Evolutionary conservation across 1,140 invertebrate species (phyloP).

Genomic region (Hycleus cichorii): DNA sequence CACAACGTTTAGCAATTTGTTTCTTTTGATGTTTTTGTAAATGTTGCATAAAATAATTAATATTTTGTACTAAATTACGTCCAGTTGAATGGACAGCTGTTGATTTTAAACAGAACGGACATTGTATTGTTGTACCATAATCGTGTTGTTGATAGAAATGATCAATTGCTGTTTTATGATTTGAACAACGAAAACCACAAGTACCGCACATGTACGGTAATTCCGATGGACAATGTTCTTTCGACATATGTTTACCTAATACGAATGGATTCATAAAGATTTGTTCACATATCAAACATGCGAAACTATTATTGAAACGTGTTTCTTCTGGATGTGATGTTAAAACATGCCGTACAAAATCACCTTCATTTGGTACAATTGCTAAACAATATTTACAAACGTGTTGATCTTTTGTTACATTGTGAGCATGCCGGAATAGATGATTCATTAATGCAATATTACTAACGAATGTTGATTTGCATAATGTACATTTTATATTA

Average conservation of each 20-base stretch:
- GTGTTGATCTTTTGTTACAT: slow-evolving; percentile 37
- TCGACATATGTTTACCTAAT: slow-evolving; percentile 67
- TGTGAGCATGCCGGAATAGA: slow-evolving; percentile 57
- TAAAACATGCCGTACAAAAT: slow-evolving; percentile 47
- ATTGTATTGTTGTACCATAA: slow-evolving; percentile 54
- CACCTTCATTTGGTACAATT: slow-evolving; percentile 44
- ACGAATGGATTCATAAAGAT: slow-evolving; percentile 53
- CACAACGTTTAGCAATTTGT: slow-evolving; percentile 54
- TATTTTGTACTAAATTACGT: slow-evolving; percentile 44
- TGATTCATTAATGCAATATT: slow-evolving; percentile 63
- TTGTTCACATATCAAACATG: slow-evolving; percentile 64
- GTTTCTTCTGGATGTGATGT: slow-evolving; percentile 53
- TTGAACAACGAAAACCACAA: slow-evolving; percentile 66
- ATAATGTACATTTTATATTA: slow-evolving; percentile 34
- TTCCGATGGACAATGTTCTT: slow-evolving; percentile 65
- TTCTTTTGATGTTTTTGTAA: slow-evolving; percentile 50
- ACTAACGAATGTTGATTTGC: slow-evolving; percentile 45
- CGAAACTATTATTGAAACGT: slow-evolving; percentile 44
- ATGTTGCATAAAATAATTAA: slow-evolving; percentile 47
- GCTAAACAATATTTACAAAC: slow-evolving; percentile 52
- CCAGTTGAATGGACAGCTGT: slow-evolving; percentile 40
- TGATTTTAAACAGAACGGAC: slow-evolving; percentile 65
- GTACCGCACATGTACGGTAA: slow-evolving; percentile 71
- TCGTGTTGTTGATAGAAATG: slow-evolving; percentile 63
- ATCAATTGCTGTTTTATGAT: slow-evolving; percentile 63